phyloP scores from a whole-genome alignment of 2,888 invertebrate species.

The Rugalucina vietnamica region DNA sequence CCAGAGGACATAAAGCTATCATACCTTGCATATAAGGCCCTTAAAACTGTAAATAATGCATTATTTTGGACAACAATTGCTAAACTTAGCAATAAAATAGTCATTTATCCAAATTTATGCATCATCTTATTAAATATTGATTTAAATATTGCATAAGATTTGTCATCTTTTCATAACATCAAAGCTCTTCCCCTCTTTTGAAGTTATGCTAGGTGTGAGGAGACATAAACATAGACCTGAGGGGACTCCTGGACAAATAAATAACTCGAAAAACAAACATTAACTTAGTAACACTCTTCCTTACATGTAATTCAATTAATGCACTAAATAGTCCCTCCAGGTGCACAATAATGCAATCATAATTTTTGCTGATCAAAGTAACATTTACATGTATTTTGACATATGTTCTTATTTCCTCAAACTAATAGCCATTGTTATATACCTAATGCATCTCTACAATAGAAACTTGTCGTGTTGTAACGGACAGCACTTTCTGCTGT shows the following conservation, averaged over 20 bases:
- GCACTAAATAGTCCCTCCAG: neutral
- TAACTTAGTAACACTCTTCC: neutral
- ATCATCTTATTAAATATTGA: constrained; percentile 9
- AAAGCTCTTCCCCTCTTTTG: neutral
- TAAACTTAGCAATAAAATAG: neutral
- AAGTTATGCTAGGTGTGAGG: neutral
- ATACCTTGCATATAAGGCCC: no score
- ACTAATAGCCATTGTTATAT: no score
- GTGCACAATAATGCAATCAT: neutral
- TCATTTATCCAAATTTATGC: neutral
- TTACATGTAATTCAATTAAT: neutral
- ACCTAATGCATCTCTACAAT: no score
- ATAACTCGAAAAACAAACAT: neutral
- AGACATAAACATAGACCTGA: neutral
- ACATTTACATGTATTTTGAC: neutral
- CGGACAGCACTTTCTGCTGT: no score
- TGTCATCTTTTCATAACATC: constrained; percentile 10
- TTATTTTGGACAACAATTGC: neutral
- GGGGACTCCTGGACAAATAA: neutral
- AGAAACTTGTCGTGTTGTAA: no score
- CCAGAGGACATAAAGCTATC: no score
- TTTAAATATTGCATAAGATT: neutral
- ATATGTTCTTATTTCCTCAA: no score
- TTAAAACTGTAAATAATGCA: neutral
- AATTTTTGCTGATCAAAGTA: neutral